phyloP scores from a whole-genome alignment of 2,797 vertebrate species.

The Anguilla marmorata region DNA sequence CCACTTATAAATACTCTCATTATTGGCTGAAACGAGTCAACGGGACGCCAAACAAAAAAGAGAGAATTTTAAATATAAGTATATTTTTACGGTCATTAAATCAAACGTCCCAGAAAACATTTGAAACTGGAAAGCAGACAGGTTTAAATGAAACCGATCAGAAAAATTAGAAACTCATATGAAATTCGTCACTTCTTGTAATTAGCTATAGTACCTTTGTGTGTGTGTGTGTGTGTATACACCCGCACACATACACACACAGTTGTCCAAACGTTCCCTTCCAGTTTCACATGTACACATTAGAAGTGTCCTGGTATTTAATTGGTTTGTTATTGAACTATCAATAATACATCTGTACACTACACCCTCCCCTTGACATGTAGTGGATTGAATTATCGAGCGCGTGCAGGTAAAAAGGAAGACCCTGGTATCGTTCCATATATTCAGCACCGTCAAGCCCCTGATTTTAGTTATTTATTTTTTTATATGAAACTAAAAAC shows the following conservation, averaged over 20 bases:
- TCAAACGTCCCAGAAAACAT: neutral
- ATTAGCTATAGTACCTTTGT: neutral
- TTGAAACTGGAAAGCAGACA: neutral
- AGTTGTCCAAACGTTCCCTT: neutral
- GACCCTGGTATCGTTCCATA: neutral
- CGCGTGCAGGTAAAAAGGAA: too few relatives aligned
- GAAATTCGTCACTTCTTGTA: neutral
- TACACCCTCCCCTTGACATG: neutral
- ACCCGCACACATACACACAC: neutral
- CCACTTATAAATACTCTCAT: neutral
- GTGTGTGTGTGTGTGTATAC: neutral
- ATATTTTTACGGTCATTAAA: neutral
- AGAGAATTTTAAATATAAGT: neutral
- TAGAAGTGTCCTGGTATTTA: neutral
- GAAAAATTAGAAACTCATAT: neutral
- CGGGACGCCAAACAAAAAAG: neutral
- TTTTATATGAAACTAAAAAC: neutral
- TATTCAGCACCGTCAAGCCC: neutral
- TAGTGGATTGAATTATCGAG: neutral
- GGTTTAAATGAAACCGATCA: neutral
- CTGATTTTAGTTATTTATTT: neutral
- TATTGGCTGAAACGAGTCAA: neutral
- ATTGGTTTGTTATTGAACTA: neutral
- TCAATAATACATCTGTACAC: neutral
- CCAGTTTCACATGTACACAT: neutral